Base-by-base conservation (phyloP, 2,797 vertebrate species). In the Molossus molossus region DNA sequence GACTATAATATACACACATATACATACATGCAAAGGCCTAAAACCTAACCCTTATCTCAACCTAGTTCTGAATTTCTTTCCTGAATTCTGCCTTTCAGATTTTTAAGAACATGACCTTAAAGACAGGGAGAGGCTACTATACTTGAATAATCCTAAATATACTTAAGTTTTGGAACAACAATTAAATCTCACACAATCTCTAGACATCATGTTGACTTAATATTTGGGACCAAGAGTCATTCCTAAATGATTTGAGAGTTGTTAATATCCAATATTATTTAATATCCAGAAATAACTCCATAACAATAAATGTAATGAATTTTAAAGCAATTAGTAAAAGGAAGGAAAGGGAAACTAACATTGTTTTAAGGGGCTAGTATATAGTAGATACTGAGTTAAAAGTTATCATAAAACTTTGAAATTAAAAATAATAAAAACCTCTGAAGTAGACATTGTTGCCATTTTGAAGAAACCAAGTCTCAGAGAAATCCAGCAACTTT, bases 201-300 rank as follows among this genome's bases (percentile, higher is more conserved):
- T 73, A 75, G 12, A 75, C 29, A 69, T 58, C 15, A 75, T 14
- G 45, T 0, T 92, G 85, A 91, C 73, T 80, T 84, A 9, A 53
- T n/a, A 77, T 65, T 3, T 88, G 70, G 50, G 21, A 87, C n/a
- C 50, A 72, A 84, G 40, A 80, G 48, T 84, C 55, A 92, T 92
- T 48, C 29, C 72, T 83, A 89, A 84, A 77, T 87, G 18, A 21
- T 70, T 87, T 84, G 69, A 21, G 60, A 58, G 27, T 37, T 87
- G 45, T 21, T 75, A 76, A 88, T 67, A 83, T 7, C 7, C 53
- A 83, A 8, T 70, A 33, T 85, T 84, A 90, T 14, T 48, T 83
- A 82, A 81, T 62, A 91, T 73, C 48, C 67, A 94, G 73, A 96
- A 94, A 89, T 62, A 86, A 91, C 9, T 94, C 67, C 9, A 11